Base-by-base conservation (phyloP, 2,797 vertebrate genomes). In the Okamejei kenojei region DNA sequence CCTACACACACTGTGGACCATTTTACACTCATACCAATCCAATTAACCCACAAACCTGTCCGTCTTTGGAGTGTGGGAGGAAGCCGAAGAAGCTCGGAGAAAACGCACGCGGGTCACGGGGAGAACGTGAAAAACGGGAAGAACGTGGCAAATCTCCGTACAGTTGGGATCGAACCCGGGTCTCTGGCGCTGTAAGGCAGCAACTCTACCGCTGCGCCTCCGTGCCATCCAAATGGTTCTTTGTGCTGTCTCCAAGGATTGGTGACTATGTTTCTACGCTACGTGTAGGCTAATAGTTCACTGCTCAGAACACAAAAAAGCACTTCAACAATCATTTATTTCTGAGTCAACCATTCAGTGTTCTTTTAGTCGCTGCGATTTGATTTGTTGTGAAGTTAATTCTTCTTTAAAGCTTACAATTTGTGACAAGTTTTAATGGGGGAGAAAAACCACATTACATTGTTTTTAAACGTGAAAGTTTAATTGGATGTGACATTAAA, bases 401-500 rank as follows among this genome's bases (percentile, higher is more conserved):
- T 32, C 17, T 68, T 68, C 58, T 68, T 68, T 88, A 88, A 88
- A 88, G n/a, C 63, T 88, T 88, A 68, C 63, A 88, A 68, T 35
- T 88, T 88, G 15, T 88, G 63, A 88, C 84, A 88, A 68, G n/a
- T 35, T 88, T 88, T 68, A 88, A 65, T 65, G 61, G 63, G 63
- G 61, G 61, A 10, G 65, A 68, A 68, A n/a, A 88, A 19, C 65
- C 84, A 88, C 32, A 88, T 68, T 88, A 68, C 32, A 88, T 88
- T n/a, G n/a, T n/a, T n/a, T 88, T 68, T 88, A 88, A 35, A 88
- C 15, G 63, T 8, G 63, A 10, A 88, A 68, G 17, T 88, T 88
- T 88, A 88, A 88, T 88, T 88, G 63, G 63, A 88, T 32, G 32
- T 88, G 84, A 63, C 84, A 35, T 88, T 88, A 68, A 88, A 68